A percentile compares a stretch with the other conserved stretches of the same genome.
Evolutionary conservation across 2,797 vertebrate species (phyloP).

Genomic region (Coluber constrictor): DNA sequence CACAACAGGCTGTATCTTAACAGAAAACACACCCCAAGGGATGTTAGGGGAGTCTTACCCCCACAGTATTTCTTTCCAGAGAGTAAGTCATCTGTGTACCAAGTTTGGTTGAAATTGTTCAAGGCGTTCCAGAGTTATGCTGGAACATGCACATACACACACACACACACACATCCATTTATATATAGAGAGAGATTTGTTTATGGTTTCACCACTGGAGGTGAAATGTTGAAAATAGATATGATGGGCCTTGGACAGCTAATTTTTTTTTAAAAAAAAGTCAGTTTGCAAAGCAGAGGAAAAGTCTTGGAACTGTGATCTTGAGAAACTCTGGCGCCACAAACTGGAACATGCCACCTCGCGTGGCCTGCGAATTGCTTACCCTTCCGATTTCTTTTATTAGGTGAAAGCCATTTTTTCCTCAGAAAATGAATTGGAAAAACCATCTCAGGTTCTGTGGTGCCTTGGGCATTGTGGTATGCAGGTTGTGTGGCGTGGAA

Average conservation of each 20-base stretch:
- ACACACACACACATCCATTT: too few species aligned
- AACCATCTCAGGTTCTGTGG: background rate
- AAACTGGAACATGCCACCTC: background rate
- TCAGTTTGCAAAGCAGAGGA: background rate
- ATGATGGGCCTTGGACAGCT: background rate
- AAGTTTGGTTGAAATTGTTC: too few species aligned
- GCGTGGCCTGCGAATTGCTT: background rate
- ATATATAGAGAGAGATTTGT: background rate
- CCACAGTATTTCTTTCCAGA: too few species aligned
- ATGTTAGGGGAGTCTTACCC: too few species aligned
- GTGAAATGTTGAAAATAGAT: background rate
- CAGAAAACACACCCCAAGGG: too few species aligned
- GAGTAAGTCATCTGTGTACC: too few species aligned
- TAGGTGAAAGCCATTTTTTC: background rate
- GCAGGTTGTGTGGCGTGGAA: background rate
- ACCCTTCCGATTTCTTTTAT: background rate
- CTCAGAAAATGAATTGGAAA: background rate
- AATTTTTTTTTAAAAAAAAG: background rate
- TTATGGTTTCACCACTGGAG: background rate
- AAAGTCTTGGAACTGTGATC: background rate
- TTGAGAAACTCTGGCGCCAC: background rate
- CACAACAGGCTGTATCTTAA: too few species aligned
- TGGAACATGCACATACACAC: too few species aligned
- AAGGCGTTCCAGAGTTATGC: too few species aligned
- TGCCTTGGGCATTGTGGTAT: too few species aligned